Base-by-base conservation (phyloP, 2,888 invertebrate genomes). In the Caenorhabditis zanzibari region DNA sequence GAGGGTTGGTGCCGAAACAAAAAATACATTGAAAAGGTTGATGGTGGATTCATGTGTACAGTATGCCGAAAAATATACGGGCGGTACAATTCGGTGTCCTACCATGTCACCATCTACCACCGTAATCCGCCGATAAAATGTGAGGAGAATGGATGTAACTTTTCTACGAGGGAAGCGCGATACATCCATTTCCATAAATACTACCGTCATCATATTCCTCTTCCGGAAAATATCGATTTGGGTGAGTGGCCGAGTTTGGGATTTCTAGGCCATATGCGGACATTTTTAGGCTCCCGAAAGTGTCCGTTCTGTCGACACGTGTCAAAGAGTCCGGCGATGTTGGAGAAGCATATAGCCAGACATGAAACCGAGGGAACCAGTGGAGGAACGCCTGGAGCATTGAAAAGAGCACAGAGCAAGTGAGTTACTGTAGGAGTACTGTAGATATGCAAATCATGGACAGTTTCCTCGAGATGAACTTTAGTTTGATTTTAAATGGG, bases 111-210 rank as follows among this genome's bases (percentile, higher is more conserved):
- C 63, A 92, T 92, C 69, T 92, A 92, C 81, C 92, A 92, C 76
- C 85, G 92, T n/a, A 92, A 92, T 77, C 92, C 92, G 35, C 92
- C 92, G 22, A 92, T 92, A 59, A 85, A 83, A 69, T 86, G 92
- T 75, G 92, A 91, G 56, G 88, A 90, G 59, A 82, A 90, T 54
- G 92, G 91, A 1, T 92, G 92, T 69, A 88, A 90, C 52, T 92
- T 92, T 83, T 89, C 90, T 19, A 92, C 92, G 0, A 81, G 92
- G 10, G 90, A 91, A 76, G 90, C 90, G 16, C 72, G 89, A 58
- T 92, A 92, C 85, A 92, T 92, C 35, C 92, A 92, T 82, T 92
- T 92, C 77, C 92, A 92, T 86, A 91, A 92, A 73, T 92, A 92
- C 85, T 92, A 92, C 69, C 86, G 92, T 10, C 92, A 92, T 79